Evolutionary conservation across 2,888 invertebrate genomes (phyloP).

Genomic region (Melanostoma mellinum): DNA sequence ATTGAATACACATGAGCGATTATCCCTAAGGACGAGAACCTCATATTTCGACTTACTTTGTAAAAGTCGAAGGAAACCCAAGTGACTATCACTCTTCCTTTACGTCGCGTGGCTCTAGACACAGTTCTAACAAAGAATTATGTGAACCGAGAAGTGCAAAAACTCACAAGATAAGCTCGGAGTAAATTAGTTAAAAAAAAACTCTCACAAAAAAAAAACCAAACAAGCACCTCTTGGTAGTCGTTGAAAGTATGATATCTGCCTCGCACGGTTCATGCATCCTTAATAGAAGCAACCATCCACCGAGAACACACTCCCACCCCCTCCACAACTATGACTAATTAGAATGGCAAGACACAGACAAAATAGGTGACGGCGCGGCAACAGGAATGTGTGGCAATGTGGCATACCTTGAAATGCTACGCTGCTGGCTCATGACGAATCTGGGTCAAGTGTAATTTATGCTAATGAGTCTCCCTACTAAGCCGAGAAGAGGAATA

Average conservation of each 20-base stretch:
- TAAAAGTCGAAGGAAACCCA: constrained; percentile 16
- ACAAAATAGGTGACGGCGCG: constrained; percentile 57
- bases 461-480: constrained; percentile 67
- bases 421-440: constrained; percentile 7
- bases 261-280: constrained; percentile 19
- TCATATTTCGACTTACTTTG: background rate
- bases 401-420: constrained; percentile 46
- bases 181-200: background rate
- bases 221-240: constrained; percentile 35
- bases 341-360: constrained; percentile 59
- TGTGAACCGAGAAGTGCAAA: constrained; percentile 6
- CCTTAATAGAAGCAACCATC: constrained; percentile 6
- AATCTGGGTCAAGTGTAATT: constrained; percentile 70
- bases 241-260: background rate
- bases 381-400: constrained; percentile 5
- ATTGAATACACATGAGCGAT: constrained; percentile 36
- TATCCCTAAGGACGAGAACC: background rate
- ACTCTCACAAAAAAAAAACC: constrained; percentile 27
- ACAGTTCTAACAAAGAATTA: background rate
- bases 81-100: constrained; percentile 26
- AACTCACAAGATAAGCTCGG: constrained; percentile 17
- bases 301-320: constrained; percentile 4
- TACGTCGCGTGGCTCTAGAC: constrained; percentile 6
- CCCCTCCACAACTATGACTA: constrained; percentile 33
- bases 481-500: constrained; percentile 28